Evolutionary conservation across 2,113 vertebrate genomes (phyloP), one percentile per base, ranked within the genome.

Genomic region (Tursiops truncatus): DNA sequence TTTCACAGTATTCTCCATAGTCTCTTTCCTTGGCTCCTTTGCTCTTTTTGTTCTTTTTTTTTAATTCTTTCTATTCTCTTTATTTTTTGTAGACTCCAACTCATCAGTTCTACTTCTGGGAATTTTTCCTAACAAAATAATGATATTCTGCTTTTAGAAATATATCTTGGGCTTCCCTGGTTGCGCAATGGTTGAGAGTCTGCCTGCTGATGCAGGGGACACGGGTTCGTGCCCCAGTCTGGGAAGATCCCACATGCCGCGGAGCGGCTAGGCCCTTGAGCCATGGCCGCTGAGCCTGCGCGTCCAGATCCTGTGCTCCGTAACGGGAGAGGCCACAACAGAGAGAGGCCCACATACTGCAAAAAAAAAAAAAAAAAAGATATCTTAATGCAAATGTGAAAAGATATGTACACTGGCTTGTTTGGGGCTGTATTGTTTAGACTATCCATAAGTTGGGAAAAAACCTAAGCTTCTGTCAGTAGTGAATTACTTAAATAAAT

Each of bases 371-470:
- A 41, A 41, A 41, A 87, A n/a, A 38, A 58, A 83, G 82, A 28
- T 92, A 93, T 41, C 33, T 60, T 67, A 88, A 87, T 73, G 65
- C 87, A 91, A 95, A 80, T 62, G 15, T 79, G 73, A 73, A 80
- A 44, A 53, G 33, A 28, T 86, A 28, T 6, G 41, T 67, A 38
- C 5, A 31, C 44, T 92, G 21, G 15, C 47, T 77, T 86, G 21
- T 68, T 86, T 18, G 80, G 26, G 53, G 41, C 26, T 65, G 1
- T 28, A 70, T 65, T 79, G 23, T 85, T 89, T 94, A 90, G 41
- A n/a, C 31, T 79, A 1, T 56, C 44, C 2, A 2, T 83, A 70
- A 82, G 14, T 82, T 68, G 70, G 70, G 84, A 9, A 84, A 58
- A 67, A 68, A 28, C 31, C 36, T 84, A 56, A 31, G 80, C 58